Conservation (phyloP, 2,113 vertebrate species). For the Neolamprologus fasciatus region DNA sequence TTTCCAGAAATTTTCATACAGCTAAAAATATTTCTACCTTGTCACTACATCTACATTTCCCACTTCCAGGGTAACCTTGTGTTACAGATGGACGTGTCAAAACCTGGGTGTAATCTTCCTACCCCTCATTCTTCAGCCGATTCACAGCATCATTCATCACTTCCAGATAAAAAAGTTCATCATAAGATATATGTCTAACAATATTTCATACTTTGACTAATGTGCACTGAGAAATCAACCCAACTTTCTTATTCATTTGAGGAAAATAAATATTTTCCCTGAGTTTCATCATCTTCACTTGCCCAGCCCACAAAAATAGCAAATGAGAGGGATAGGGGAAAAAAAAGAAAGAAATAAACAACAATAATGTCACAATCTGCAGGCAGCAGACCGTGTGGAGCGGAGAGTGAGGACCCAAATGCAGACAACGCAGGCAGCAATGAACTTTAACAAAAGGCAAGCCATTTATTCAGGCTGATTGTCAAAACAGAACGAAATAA, state of each 20-base stretch:
- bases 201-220: not conserved
- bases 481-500: not conserved
- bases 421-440: not conserved
- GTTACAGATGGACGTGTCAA: not conserved
- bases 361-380: not conserved
- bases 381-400: fast-evolving
- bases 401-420: not conserved
- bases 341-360: not conserved
- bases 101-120: not conserved
- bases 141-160: not conserved
- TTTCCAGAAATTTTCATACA: not conserved
- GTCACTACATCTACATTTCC: not conserved
- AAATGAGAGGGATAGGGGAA: too few species aligned
- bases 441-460: not conserved
- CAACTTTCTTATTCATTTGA: not conserved
- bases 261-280: not conserved
- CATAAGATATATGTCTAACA: not conserved
- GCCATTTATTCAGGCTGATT: not conserved
- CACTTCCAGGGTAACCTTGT: not conserved
- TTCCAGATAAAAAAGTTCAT: not conserved
- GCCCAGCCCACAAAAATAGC: not conserved
- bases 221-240: not conserved
- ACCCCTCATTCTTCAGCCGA: not conserved
- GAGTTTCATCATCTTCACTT: not conserved
- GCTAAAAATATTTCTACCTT: not conserved